Evolutionary conservation across 2,888 invertebrate genomes (phyloP), one percentile per base, ranked within the genome.

Genomic region (Meiosimyza decipiens): DNA sequence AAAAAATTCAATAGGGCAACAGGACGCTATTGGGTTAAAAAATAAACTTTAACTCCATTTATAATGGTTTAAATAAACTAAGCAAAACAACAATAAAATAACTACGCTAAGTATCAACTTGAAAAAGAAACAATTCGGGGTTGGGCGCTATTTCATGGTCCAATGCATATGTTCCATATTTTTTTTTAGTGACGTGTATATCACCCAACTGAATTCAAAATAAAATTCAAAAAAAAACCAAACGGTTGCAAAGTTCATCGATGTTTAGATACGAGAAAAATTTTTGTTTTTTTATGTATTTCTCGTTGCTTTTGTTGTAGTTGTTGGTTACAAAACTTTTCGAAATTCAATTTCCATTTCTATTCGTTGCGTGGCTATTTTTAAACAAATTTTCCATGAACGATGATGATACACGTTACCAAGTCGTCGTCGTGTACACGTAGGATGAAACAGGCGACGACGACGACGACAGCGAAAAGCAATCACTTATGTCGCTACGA

Each of bases 161-260:
- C 63, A 73, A 62, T 73, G 73, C 73, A 62, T 66, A 40, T 67
- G 73, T 73, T 55, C 71, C 62, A 71, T 71, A 71, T 65, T 65
- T 22, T 55, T 55, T 55, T 55, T 55, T 71, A 52, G 54, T 51
- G 64, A 65, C 51, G 59, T 60, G 60, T 59, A 69, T 28, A 28
- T 28, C 28, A 60, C 69, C 52, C 52, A 63, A 28, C 50, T 15
- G 33, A 49, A 69, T 60, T 47, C 50, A 60, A 50, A 28, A 28
- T 33, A 15, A 59, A 15, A 16, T 49, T 16, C 49, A 49, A 63
- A 16, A 49, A 18, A 40, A 49, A 28, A 40, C 1, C 6, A 6
- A 40, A 40, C 9, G 16, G 28, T 11, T 28, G 11, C 57, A 28
- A 57, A 57, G 57, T 57, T 57, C 28, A 57, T 28, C 57, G 18